Conservation (phyloP, 1,140 invertebrate genomes). For the Chironomus tepperi region DNA sequence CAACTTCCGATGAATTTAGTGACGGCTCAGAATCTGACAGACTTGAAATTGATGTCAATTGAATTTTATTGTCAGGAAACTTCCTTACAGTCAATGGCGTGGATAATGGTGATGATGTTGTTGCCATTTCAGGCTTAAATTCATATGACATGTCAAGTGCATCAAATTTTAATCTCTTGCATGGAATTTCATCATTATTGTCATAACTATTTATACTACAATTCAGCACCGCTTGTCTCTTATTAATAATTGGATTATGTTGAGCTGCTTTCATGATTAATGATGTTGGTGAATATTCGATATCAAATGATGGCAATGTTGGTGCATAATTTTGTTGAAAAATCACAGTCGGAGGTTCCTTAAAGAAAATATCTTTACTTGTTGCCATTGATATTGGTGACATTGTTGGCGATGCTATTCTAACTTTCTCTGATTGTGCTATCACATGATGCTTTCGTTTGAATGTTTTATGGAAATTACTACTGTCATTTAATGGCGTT, state of each 20-base stretch:
- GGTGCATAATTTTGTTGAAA: background rate
- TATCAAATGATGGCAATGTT: slow-evolving; percentile 16
- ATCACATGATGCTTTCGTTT: slow-evolving; percentile 4
- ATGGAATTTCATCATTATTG: slow-evolving; percentile 4
- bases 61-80: background rate
- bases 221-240: background rate
- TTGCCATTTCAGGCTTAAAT: background rate
- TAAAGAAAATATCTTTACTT: background rate
- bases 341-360: background rate
- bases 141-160: background rate
- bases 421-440: background rate
- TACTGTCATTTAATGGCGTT: background rate
- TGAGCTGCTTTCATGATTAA: background rate
- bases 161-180: background rate
- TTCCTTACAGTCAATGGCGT: background rate
- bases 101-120: slow-evolving; percentile 9
- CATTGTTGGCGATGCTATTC: background rate
- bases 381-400: slow-evolving; percentile 1
- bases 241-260: background rate
- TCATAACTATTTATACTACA: background rate
- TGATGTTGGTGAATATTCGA: slow-evolving; percentile 7
- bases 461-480: background rate
- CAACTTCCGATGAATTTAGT: slow-evolving; percentile 9
- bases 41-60: background rate
- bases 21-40: background rate